phyloP scores from a whole-genome alignment of 2,113 vertebrate genomes.

The Apteryx owenii region DNA sequence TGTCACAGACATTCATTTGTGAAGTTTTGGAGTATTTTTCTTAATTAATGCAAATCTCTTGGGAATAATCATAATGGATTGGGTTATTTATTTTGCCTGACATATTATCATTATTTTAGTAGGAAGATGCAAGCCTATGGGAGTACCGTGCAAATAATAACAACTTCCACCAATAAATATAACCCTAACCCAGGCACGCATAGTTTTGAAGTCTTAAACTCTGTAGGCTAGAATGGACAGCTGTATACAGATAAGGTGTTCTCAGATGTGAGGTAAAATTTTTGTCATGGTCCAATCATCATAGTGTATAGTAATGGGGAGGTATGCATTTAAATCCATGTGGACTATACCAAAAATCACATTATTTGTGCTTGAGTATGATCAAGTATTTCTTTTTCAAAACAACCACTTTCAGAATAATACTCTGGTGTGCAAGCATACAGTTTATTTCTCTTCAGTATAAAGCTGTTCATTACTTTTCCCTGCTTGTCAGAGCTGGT shows the following conservation, averaged over 20 bases:
- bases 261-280: neutral
- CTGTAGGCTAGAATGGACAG: neutral
- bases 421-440: neutral
- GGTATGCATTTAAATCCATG: rapidly evolving
- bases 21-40: neutral
- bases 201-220: neutral
- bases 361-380: neutral
- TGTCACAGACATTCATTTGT: neutral
- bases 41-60: neutral
- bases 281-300: neutral
- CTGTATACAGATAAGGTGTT: neutral
- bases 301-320: neutral
- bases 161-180: neutral
- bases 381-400: neutral
- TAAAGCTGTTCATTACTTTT: neutral
- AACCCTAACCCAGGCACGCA: neutral
- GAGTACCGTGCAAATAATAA: neutral
- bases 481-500: neutral
- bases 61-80: neutral
- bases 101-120: neutral
- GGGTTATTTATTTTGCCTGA: neutral
- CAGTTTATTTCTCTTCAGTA: neutral
- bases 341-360: neutral
- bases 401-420: neutral
- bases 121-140: neutral